Evolutionary conservation across 2,113 vertebrate species (phyloP).

Genomic region (Casuarius casuarius): DNA sequence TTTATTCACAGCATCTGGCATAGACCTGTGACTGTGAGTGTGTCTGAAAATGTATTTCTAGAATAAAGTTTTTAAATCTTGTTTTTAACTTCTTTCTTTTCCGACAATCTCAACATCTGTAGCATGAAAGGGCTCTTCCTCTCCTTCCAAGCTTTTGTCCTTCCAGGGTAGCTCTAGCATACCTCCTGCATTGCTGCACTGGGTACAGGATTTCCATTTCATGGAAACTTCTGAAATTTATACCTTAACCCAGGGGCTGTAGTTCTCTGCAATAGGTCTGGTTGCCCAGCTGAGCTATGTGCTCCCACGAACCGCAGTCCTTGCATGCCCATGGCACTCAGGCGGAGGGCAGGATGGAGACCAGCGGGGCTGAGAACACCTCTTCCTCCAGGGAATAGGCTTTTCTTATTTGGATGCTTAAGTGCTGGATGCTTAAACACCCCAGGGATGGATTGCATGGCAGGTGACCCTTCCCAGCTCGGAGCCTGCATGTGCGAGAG

Average conservation of each 20-base stretch:
- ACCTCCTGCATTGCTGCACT: neutral
- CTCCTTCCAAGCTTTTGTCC: neutral
- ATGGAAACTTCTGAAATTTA: neutral
- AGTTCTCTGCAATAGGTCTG: neutral
- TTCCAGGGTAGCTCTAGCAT: neutral
- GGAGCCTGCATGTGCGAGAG: neutral
- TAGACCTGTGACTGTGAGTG: neutral
- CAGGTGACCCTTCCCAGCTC: neutral
- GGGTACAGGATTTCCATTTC: neutral
- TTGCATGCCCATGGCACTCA: neutral
- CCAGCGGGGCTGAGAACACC: neutral
- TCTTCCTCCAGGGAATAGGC: neutral
- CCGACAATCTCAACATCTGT: neutral
- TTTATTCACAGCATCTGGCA: neutral
- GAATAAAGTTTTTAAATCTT: neutral
- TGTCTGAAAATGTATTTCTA: neutral
- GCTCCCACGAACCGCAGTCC: neutral
- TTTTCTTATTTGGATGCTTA: neutral
- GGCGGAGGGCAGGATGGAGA: neutral
- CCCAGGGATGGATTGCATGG: neutral
- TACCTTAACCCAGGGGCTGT: neutral
- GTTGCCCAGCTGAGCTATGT: neutral
- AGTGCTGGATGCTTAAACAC: neutral
- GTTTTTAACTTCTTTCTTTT: neutral
- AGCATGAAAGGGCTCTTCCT: neutral